Base-by-base conservation (phyloP, 2,888 invertebrate species). In the Cylloceria caligata region DNA sequence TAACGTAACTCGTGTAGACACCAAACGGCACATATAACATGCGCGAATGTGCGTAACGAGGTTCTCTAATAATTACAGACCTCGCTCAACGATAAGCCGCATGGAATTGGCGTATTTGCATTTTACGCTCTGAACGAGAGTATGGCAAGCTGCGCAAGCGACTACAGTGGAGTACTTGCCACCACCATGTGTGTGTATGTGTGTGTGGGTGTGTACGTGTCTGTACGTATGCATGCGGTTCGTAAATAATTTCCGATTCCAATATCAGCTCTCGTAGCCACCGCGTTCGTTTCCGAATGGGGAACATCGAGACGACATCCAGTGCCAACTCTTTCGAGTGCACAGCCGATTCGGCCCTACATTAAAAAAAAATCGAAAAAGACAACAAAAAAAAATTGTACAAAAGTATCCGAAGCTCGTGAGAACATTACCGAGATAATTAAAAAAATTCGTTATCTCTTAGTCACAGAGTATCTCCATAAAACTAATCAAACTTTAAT, bases 91-190 rank as follows among this genome's bases (percentile, higher is more conserved):
- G 84, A 87, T 87, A 87, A 89, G 87, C 86, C 86, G 78, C 85
- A 73, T 60, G 86, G 87, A 86, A 88, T 88, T 86, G 88, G 80
- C 86, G 85, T 85, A 88, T 88, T 86, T 85, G 85, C 86, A 85
- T 86, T 88, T 87, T 85, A 87, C 78, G 76, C 69, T 84, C 13
- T 45, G 39, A 36, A 76, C 62, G 47, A 19, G 68, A 73, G 71
- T 55, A 45, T 30, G 36, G 45, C 62, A 62, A 72, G 24, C 42
- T 42, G 64, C 68, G 52, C 42, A 47, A 34, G 36, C 49, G 19
- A 64, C 39, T 13, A n/a, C 11, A 11, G 9, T n/a, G n/a, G 7
- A 60, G 16, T 7, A 57, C 57, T 57, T 34, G 60, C 16, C 19
- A 42, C 69, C 9, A 21, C 1, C 19, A 9, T 5, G 13, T 1